Conservation (phyloP, 2,113 vertebrate genomes). For the Cyrtonyx montezumae region DNA sequence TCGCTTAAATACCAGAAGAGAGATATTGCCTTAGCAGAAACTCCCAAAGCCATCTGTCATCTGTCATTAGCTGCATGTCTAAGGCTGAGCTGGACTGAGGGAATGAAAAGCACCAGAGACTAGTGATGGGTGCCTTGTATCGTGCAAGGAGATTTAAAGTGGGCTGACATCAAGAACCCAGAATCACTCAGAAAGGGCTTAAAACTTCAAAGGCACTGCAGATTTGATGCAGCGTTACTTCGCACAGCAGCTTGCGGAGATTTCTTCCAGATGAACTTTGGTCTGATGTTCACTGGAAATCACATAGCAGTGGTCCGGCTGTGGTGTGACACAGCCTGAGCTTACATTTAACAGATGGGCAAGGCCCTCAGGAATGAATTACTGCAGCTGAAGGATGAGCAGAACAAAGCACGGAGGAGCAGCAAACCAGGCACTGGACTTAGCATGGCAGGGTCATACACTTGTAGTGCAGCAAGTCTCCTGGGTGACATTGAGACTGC, state of each 20-base stretch:
- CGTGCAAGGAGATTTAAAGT: background rate
- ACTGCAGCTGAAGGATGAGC: background rate
- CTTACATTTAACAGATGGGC: background rate
- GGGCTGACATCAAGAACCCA: background rate
- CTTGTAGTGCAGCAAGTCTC: no score
- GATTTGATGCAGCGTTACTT: background rate
- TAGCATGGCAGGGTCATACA: accelerated
- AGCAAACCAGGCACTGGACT: background rate
- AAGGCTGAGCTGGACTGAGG: background rate
- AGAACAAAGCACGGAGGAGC: background rate
- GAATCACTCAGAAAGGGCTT: constrained; percentile 18
- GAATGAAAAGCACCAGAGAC: background rate
- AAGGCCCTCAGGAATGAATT: background rate
- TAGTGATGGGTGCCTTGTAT: background rate
- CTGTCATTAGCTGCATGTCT: constrained; percentile 55
- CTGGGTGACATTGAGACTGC: background rate
- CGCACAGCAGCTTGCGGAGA: background rate
- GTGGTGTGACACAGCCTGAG: background rate
- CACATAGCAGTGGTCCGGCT: background rate
- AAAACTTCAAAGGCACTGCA: background rate
- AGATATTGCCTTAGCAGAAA: constrained; percentile 41
- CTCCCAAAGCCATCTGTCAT: constrained; percentile 71
- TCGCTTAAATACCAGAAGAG: constrained; percentile 36
- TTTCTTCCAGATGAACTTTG: background rate
- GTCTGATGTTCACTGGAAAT: background rate